Percentiles rank a stretch among this genome's conserved stretches.
Evolutionary conservation across 2,888 invertebrate genomes (phyloP).

Genomic region (Cataglyphis altisquamis): DNA sequence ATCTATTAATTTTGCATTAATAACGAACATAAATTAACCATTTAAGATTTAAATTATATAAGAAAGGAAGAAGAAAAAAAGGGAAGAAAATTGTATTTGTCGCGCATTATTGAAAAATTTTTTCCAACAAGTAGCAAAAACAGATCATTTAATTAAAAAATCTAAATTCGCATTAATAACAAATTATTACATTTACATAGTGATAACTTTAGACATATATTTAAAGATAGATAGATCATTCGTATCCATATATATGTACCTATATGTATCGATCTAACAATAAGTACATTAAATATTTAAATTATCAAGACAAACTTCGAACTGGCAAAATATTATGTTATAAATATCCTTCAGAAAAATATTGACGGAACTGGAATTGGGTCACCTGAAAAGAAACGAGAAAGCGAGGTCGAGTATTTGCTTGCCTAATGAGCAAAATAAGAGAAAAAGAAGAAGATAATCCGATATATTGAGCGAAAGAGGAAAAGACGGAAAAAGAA

Average conservation of each 20-base stretch:
- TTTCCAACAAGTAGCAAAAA: background rate
- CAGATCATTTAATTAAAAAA: background rate
- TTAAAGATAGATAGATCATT: background rate
- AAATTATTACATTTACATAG: background rate
- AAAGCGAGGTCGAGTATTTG: background rate
- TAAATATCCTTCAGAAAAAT: conserved; percentile 16
- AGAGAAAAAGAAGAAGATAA: background rate
- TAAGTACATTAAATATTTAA: background rate
- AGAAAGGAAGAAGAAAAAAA: background rate
- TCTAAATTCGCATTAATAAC: background rate
- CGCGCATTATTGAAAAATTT: background rate
- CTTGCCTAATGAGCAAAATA: background rate
- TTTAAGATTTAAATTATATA: background rate
- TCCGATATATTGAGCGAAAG: background rate
- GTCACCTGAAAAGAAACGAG: background rate
- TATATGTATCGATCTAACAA: background rate
- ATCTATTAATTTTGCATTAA: background rate
- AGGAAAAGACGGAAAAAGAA: background rate
- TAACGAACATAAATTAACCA: background rate
- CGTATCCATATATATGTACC: background rate
- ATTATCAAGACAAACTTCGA: background rate
- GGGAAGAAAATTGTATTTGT: background rate
- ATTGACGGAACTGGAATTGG: background rate
- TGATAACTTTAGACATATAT: background rate
- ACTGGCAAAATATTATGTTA: background rate